Evolutionary conservation across 1,140 invertebrate genomes (phyloP), one percentile per base, ranked within the genome.

Genomic region (Drosophila lacertosa): DNA sequence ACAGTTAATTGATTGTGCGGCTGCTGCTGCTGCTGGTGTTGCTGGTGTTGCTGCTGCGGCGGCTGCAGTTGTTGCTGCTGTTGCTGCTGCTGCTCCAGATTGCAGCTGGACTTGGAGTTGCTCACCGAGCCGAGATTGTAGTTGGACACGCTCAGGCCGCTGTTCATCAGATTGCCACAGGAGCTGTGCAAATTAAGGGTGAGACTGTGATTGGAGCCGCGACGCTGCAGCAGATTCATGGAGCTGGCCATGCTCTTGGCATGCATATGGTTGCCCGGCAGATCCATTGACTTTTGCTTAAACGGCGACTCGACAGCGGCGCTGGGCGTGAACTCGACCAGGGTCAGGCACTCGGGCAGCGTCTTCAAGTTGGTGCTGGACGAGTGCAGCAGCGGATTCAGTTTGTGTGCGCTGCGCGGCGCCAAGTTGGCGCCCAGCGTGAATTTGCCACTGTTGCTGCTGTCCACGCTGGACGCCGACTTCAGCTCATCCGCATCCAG

Each of bases 181-280:
- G 92, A 91, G 3, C 92, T 92, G 51, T 92, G 89, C 22, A 94
- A 92, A 68, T 94, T 94, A 18, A 94, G 76, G 0, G 97, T 98
- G 4, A 98, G 92, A 75, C 96, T 97, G 20, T 97, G 97, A 89
- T 96, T 98, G 0, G 97, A 98, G 1, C 97, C 97, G 5, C 96
- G 93, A n/a, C 96, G 93, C 91, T 97, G 95, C 9, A 96, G 80
- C 2, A 96, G 90, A 76, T 95, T 95, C 89, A 88, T 90, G 2
- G 91, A 80, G 22, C 77, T 79, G 69, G 83, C 53, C 32, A 77
- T 35, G 91, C 77, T 60, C 1, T 82, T 81, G 15, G 53, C 35
- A 20, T 78, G 74, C 26, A 32, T 59, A 9, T 54, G 62, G 6
- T 48, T 75, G 18, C 37, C 44, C 3, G 88, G 83, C 44, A 84